These are phyloP conservation scores for Machimus rusticus DNA, from an alignment of 2,888 invertebrate species.

Conservation along the genomic window DNA sequence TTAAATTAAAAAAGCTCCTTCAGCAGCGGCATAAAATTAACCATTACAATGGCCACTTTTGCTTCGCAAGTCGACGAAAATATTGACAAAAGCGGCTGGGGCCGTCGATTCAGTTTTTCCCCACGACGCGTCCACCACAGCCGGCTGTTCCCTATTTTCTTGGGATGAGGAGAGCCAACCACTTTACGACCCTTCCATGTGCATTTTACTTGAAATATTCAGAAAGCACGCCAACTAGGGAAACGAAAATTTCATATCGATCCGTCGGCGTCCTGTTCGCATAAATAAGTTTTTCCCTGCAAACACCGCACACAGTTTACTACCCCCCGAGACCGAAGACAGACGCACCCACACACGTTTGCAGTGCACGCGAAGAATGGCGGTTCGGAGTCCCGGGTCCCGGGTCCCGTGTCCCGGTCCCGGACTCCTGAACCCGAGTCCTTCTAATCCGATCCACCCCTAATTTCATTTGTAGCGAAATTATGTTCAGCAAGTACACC, in stretches of 20 bases:
- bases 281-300: conserved; percentile 32
- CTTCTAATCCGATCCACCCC: conserved; percentile 37
- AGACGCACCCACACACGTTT: neutral
- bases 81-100: conserved; percentile 17
- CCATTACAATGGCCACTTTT: conserved; percentile 16
- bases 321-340: neutral
- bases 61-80: conserved; percentile 2
- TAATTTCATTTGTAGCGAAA: conserved; percentile 37
- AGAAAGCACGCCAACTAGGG: conserved; percentile 41
- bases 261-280: conserved; percentile 43
- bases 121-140: neutral
- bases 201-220: conserved; percentile 42
- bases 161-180: neutral
- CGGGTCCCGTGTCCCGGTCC: neutral
- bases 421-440: neutral
- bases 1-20: conserved; percentile 24
- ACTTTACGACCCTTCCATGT: conserved; percentile 38
- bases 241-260: conserved; percentile 39
- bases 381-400: neutral
- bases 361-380: conserved; percentile 10
- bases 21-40: neutral
- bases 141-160: neutral
- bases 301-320: neutral
- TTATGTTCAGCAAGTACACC: conserved; percentile 22
- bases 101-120: neutral